A percentile compares a stretch with the other conserved stretches of the same genome.
These are phyloP conservation scores for Argynnis bischoffii DNA, from an alignment of 2,888 invertebrate genomes.

Conservation along the genomic window DNA sequence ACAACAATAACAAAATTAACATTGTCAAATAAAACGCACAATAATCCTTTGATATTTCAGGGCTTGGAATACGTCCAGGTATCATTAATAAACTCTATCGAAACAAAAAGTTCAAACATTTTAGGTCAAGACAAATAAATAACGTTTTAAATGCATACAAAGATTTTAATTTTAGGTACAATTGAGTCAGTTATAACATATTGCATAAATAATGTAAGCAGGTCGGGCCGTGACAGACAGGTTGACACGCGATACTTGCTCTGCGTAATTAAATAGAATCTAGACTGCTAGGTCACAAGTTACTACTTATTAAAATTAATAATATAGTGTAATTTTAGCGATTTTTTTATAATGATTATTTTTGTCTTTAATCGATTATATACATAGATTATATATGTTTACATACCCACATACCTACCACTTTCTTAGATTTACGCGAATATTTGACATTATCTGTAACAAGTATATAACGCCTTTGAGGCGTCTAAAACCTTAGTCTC, in stretches of 20 bases:
- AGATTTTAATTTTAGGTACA: not conserved
- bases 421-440: too few species aligned
- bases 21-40: too few species aligned
- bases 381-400: not conserved
- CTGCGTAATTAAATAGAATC: conserved; percentile 29
- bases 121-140: too few species aligned
- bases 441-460: too few species aligned
- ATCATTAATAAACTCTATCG: too few species aligned
- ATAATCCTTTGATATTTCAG: too few species aligned
- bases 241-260: conserved; percentile 43
- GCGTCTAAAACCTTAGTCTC: too few species aligned
- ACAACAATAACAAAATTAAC: too few species aligned
- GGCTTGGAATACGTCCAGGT: too few species aligned
- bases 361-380: not conserved
- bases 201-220: conserved; percentile 35
- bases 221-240: conserved; percentile 41
- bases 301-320: conserved; percentile 1
- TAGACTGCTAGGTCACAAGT: conserved; percentile 17
- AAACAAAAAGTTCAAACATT: too few species aligned
- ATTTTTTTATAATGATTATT: not conserved
- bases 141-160: not conserved
- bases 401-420: too few species aligned
- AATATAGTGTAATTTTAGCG: not conserved
- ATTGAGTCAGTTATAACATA: conserved; percentile 3
- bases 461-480: too few species aligned